A percentile compares a stretch with the other conserved stretches of the same genome.
phyloP scores from a whole-genome alignment of 2,113 vertebrate species.

The Peromyscus polionotus region DNA sequence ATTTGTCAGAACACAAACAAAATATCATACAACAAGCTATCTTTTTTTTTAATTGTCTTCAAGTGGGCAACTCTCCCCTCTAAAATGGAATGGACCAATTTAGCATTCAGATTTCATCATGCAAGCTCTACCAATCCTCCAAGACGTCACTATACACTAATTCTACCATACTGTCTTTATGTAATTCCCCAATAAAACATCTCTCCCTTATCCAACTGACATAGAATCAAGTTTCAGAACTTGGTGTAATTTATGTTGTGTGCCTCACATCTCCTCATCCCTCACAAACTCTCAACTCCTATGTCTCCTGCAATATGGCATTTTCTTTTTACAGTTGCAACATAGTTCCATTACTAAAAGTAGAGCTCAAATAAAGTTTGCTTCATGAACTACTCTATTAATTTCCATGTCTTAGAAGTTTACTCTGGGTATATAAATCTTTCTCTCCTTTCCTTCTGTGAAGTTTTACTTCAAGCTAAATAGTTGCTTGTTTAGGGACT shows the following conservation, averaged over 20 bases:
- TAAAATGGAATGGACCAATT: neutral
- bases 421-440: neutral
- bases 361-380: conserved; percentile 21
- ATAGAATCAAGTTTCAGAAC: neutral
- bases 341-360: neutral
- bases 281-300: neutral
- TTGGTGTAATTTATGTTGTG: neutral
- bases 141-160: neutral
- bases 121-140: neutral
- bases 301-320: neutral
- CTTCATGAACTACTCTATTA: conserved; percentile 25
- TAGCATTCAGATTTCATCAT: neutral
- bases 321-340: neutral
- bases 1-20: too few species aligned
- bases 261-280: neutral
- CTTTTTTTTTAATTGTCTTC: neutral
- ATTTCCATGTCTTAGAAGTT: conserved; percentile 22
- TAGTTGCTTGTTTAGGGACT: neutral
- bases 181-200: neutral
- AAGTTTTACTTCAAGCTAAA: conserved; percentile 12
- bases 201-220: neutral
- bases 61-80: neutral
- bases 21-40: too few species aligned
- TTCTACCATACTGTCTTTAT: neutral
- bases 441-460: neutral